A percentile compares a stretch with the other conserved stretches of the same genome.
Evolutionary conservation across 2,113 vertebrate genomes (phyloP).

Genomic region (Entelurus aequoreus): DNA sequence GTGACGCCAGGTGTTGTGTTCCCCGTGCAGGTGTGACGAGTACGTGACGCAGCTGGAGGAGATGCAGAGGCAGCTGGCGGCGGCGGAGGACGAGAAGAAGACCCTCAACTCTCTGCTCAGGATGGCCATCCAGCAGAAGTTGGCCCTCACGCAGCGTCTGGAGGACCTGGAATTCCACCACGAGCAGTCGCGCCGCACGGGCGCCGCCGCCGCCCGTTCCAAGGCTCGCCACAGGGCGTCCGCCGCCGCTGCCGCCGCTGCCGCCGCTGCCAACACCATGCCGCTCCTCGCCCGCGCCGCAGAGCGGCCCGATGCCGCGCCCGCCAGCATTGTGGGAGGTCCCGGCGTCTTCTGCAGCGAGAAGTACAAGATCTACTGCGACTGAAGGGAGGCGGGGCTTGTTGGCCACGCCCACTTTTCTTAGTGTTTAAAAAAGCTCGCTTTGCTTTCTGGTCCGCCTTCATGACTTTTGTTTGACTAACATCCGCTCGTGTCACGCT

Average conservation of each 20-base stretch:
- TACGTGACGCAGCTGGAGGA: conserved; percentile 95
- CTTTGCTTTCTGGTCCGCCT: conserved; percentile 65
- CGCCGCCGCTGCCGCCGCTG: conserved; percentile 19
- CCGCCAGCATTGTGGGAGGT: conserved; percentile 75
- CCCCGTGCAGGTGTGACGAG: conserved; percentile 83
- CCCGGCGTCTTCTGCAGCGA: conserved; percentile 88
- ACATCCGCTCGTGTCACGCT: conserved; percentile 66
- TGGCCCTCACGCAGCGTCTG: conserved; percentile 93
- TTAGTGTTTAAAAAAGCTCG: conserved; percentile 71
- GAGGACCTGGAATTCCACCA: conserved; percentile 93
- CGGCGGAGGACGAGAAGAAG: conserved; percentile 98
- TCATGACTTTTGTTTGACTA: conserved; percentile 66
- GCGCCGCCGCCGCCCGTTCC: conserved; percentile 70
- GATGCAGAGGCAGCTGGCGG: conserved; percentile 95
- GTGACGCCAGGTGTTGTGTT: background rate
- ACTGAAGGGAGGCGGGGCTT: conserved; percentile 69
- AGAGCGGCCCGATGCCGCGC: conserved; percentile 62
- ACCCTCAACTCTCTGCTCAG: conserved; percentile 94
- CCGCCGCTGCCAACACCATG: no score
- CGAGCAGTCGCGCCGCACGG: conserved; percentile 85
- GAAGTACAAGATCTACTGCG: conserved; percentile 97
- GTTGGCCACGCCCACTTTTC: conserved; percentile 43
- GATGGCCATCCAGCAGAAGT: conserved; percentile 99
- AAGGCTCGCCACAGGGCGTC: conserved; percentile 66
- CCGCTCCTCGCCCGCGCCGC: conserved; percentile 1